Evolutionary conservation across 1,140 invertebrate species (phyloP).

Genomic region (Neocloeon triangulifer): DNA sequence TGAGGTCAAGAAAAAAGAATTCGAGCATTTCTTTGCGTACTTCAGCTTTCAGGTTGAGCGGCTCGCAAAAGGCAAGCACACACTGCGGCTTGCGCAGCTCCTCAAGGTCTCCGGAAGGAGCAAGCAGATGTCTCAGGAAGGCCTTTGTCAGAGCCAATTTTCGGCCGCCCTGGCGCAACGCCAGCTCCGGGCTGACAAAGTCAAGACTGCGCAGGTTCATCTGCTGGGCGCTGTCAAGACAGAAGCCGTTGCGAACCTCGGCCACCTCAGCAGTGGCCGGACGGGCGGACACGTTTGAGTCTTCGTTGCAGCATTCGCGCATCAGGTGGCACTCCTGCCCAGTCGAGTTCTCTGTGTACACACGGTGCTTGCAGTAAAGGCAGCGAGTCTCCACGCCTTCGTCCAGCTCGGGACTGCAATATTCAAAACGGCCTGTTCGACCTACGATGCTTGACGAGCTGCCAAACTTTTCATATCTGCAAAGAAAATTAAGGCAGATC

Average conservation of each 20-base stretch:
- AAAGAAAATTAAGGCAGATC: too few relatives aligned
- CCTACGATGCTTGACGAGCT: too few relatives aligned
- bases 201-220: slow-evolving; percentile 22
- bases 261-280: slow-evolving; percentile 16
- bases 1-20: slow-evolving; percentile 23
- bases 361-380: slow-evolving; percentile 16
- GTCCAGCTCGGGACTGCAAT: too few relatives aligned
- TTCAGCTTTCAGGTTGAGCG: slow-evolving; percentile 18
- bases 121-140: slow-evolving; percentile 22
- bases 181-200: slow-evolving; percentile 21
- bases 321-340: slow-evolving; percentile 21
- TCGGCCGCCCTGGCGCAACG: slow-evolving; percentile 18
- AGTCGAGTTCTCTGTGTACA: slow-evolving; percentile 17
- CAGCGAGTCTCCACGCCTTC: too few relatives aligned
- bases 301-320: slow-evolving; percentile 19
- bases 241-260: slow-evolving; percentile 21
- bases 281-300: slow-evolving; percentile 15
- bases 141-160: slow-evolving; percentile 20
- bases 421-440: too few relatives aligned
- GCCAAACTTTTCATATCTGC: too few relatives aligned
- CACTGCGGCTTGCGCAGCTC: slow-evolving; percentile 20
- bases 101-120: slow-evolving; percentile 19
- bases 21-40: slow-evolving; percentile 21
- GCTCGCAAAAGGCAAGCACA: slow-evolving; percentile 23
- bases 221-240: slow-evolving; percentile 18